Percentiles rank a stretch among this genome's conserved stretches.
Evolutionary conservation across 2,888 invertebrate species (phyloP).

Genomic region (Dolichopus griseipennis): DNA sequence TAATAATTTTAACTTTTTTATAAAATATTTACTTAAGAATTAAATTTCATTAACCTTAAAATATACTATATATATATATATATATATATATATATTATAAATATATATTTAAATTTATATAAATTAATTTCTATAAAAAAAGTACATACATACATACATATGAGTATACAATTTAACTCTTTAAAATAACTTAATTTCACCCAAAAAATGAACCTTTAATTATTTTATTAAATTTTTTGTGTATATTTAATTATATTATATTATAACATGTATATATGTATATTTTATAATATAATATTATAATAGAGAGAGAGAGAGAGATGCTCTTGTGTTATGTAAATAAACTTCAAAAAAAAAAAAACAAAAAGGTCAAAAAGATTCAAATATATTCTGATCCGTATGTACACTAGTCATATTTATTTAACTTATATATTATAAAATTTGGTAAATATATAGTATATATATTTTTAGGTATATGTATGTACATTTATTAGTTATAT

Average conservation of each 20-base stretch:
- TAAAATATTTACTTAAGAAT: constrained; percentile 4
- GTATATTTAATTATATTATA: background rate
- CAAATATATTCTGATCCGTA: background rate
- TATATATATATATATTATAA: too few relatives aligned
- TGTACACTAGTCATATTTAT: background rate
- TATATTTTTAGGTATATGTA: too few relatives aligned
- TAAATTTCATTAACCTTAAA: background rate
- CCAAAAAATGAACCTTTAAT: background rate
- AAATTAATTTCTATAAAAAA: background rate
- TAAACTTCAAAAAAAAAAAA: background rate
- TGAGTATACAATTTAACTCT: background rate
- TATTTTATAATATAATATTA: background rate
- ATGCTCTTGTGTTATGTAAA: background rate
- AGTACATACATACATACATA: background rate
- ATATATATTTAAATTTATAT: too few relatives aligned
- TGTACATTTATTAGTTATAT: background rate
- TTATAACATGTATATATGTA: background rate
- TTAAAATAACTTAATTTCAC: background rate
- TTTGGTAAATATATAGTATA: too few relatives aligned
- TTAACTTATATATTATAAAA: background rate
- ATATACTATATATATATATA: background rate
- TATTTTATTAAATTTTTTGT: background rate
- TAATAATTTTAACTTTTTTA: background rate
- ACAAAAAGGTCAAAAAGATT: background rate
- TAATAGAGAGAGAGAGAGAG: background rate